Percentiles rank a stretch among this genome's conserved stretches.
Conservation (phyloP, 2,797 vertebrate species). For the Sebastes goodei region DNA sequence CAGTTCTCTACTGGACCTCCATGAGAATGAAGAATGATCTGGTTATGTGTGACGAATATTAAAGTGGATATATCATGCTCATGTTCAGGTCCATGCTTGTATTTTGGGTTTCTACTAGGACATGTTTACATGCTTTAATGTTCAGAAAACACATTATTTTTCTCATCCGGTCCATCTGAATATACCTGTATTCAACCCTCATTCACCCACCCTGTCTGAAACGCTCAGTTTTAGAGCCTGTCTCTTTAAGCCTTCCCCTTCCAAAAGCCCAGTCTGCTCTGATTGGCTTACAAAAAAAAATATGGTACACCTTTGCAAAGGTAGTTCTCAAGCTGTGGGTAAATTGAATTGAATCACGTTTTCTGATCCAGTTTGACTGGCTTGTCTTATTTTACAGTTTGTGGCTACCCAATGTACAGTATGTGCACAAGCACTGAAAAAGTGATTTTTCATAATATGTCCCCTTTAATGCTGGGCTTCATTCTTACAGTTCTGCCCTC, state of each 20-base stretch:
- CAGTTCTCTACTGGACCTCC: neutral
- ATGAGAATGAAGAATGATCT: neutral
- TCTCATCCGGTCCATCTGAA: neutral
- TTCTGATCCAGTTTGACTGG: no score
- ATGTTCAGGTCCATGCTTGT: neutral
- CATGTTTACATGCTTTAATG: neutral
- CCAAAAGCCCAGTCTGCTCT: no score
- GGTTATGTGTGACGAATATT: neutral
- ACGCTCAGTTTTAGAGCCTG: no score
- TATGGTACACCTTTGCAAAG: no score
- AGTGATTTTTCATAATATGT: no score
- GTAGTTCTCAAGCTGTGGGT: no score
- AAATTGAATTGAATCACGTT: no score
- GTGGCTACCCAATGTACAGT: no score
- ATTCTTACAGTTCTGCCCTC: neutral
- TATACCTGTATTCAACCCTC: neutral
- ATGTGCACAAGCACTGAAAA: no score
- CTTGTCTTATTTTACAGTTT: no score
- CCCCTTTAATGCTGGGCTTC: neutral
- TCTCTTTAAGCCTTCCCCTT: no score
- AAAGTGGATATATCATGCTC: neutral
- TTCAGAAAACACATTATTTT: neutral
- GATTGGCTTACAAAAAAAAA: no score
- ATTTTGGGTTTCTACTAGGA: neutral
- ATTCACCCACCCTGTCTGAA: neutral